Base-by-base conservation (phyloP, 2,888 invertebrate species). In the Listrodromus nycthemerus region DNA sequence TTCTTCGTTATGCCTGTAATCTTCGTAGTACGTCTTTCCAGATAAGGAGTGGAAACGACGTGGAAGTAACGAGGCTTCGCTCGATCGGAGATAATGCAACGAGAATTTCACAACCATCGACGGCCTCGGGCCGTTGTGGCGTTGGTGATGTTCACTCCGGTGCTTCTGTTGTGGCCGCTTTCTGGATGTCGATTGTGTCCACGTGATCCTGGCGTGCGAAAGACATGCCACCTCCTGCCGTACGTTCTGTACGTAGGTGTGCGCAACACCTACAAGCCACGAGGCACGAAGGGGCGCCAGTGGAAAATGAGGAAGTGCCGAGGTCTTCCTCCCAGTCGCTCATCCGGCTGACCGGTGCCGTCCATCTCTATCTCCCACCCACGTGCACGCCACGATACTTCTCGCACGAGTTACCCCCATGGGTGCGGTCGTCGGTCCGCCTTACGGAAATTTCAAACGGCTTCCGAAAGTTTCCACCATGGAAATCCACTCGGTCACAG, bases 41-140 rank as follows among this genome's bases (percentile, higher is more conserved):
- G 70, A 71, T 75, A 75, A 79, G 75, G 75, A 70, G 74, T 79
- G 78, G 67, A 70, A 76, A 78, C 66, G 69, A 65, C 70, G 66
- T 67, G 77, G 70, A 85, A 77, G 77, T 85, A 80, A 80, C 83
- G 74, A 83, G 77, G 80, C 67, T 85, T 81, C 81, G 77, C 70
- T 80, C 77, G 71, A 85, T 80, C 83, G 61, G 33, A 78, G 74
- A 75, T 74, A 77, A 79, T 69, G 80, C 77, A 78, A 81, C 76
- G 76, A 55, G 67, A 70, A 70, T 85, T 83, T 85, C 81, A 79
- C 82, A 84, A 85, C 75, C 61, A 63, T 69, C 61, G 48, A 73
- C 63, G 76, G 65, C 69, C 74, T 79, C 79, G 69, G 48, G 61
- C 30, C 33, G n/a, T 69, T 71, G 55, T 27, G 41, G 16, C 37